Percentiles rank a stretch among this genome's conserved stretches.
phyloP scores from a whole-genome alignment of 2,797 vertebrate species.

The Pangasius mekongensis region DNA sequence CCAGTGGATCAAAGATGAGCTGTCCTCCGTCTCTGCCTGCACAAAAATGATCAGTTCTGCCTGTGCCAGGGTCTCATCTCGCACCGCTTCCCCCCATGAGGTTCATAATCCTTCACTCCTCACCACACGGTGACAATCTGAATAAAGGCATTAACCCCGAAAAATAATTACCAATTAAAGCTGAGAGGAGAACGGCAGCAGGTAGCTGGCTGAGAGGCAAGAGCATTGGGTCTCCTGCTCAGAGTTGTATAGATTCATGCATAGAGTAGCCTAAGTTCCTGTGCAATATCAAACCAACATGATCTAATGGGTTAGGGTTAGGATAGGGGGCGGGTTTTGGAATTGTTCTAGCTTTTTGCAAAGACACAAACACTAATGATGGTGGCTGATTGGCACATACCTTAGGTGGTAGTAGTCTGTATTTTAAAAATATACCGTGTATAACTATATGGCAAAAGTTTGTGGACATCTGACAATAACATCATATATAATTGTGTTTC shows the following conservation, averaged over 20 bases:
- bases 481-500: background rate
- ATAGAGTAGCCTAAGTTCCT: background rate
- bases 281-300: background rate
- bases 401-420: background rate
- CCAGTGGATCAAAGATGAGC: slow-evolving; percentile 89
- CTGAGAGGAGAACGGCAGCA: slow-evolving; percentile 47
- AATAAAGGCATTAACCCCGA: slow-evolving; percentile 83
- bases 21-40: slow-evolving; percentile 83
- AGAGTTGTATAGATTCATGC: background rate
- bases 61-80: slow-evolving; percentile 85
- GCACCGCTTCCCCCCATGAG: slow-evolving; percentile 73
- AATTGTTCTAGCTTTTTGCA: background rate
- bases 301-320: background rate
- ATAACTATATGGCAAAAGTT: background rate
- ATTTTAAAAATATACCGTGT: background rate
- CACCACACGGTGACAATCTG: slow-evolving; percentile 82
- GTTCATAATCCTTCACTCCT: slow-evolving; percentile 84
- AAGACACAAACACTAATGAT: background rate
- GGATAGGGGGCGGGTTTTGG: background rate
- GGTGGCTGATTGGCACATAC: background rate
- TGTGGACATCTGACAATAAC: background rate
- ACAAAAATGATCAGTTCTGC: slow-evolving; percentile 86
- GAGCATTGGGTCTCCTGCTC: background rate
- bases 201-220: slow-evolving; percentile 41
- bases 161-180: slow-evolving; percentile 85